Evolutionary conservation across 2,797 vertebrate genomes (phyloP).

Genomic region (Danio tinwini): DNA sequence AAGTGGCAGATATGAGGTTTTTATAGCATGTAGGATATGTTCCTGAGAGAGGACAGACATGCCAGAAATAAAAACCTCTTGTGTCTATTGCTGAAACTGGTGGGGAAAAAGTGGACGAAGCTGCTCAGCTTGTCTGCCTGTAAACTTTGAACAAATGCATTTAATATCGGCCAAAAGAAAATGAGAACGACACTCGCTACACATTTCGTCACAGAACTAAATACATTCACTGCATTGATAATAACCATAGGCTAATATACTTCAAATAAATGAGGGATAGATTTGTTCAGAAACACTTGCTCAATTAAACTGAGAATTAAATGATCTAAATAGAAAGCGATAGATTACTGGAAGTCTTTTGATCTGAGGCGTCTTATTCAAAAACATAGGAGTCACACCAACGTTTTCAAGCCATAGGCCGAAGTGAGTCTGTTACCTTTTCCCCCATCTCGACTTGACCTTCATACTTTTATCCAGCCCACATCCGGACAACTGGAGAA

Average conservation of each 20-base stretch:
- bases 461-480: slow-evolving; percentile 31
- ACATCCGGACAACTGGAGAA: slow-evolving; percentile 28
- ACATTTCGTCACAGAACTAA: not conserved
- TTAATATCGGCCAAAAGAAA: not conserved
- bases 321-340: slow-evolving; percentile 8
- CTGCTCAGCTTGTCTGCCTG: not conserved
- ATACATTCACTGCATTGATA: slow-evolving; percentile 12
- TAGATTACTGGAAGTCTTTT: slow-evolving; percentile 4
- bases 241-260: not conserved
- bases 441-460: not conserved
- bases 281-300: slow-evolving; percentile 14
- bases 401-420: slow-evolving; percentile 11
- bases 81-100: slow-evolving; percentile 8
- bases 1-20: slow-evolving; percentile 8
- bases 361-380: slow-evolving; percentile 33
- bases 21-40: slow-evolving; percentile 19
- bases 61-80: slow-evolving; percentile 16
- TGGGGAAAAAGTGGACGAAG: slow-evolving; percentile 4
- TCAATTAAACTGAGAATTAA: not conserved
- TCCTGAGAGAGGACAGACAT: slow-evolving; percentile 22
- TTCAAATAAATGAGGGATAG: not conserved
- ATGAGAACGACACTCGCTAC: not conserved
- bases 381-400: slow-evolving; percentile 27
- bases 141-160: slow-evolving; percentile 15
- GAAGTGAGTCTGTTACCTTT: slow-evolving; percentile 50